Conservation (phyloP, 2,888 invertebrate species). For the Orthosia cruda region DNA sequence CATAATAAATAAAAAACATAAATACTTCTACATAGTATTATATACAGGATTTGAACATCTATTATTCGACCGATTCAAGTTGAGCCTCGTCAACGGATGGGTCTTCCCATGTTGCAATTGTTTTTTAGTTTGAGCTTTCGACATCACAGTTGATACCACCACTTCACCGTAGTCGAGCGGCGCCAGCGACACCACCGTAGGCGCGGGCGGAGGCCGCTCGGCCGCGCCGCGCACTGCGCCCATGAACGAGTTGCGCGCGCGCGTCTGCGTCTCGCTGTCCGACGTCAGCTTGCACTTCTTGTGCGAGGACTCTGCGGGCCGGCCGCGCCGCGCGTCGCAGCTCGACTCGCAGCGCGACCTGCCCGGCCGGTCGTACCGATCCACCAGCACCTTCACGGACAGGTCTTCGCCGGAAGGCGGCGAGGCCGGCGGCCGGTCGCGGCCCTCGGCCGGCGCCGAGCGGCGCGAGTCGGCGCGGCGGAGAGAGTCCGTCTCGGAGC, state of each 20-base stretch:
- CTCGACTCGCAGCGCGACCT: slow-evolving; percentile 77
- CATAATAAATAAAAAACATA: slow-evolving; percentile 90
- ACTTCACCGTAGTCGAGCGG: slow-evolving; percentile 91
- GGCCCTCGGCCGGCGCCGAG: slow-evolving; percentile 57
- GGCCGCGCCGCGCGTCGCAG: slow-evolving; percentile 68
- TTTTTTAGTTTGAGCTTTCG: slow-evolving; percentile 95
- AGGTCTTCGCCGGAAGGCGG: slow-evolving; percentile 93
- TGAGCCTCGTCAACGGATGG: slow-evolving; percentile 97
- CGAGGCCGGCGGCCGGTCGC: slow-evolving; percentile 91
- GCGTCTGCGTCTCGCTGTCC: slow-evolving; percentile 68
- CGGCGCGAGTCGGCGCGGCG: slow-evolving; percentile 74
- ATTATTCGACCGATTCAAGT: slow-evolving; percentile 94
- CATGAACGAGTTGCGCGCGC: slow-evolving; percentile 76
- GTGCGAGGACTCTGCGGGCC: slow-evolving; percentile 63
- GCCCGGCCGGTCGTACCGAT: slow-evolving; percentile 93
- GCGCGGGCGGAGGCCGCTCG: slow-evolving; percentile 84
- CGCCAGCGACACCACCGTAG: slow-evolving; percentile 84
- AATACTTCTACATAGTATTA: slow-evolving; percentile 96
- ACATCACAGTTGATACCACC: slow-evolving; percentile 93
- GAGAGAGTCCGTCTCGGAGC: slow-evolving; percentile 77
- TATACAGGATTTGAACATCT: slow-evolving; percentile 96
- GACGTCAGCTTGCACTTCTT: slow-evolving; percentile 68
- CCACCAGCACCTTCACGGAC: slow-evolving; percentile 95
- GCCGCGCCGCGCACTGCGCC: slow-evolving; percentile 77
- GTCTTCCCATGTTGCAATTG: slow-evolving; percentile 98